Evolutionary conservation across 2,113 vertebrate genomes (phyloP).

Genomic region (Podilymbus podiceps): DNA sequence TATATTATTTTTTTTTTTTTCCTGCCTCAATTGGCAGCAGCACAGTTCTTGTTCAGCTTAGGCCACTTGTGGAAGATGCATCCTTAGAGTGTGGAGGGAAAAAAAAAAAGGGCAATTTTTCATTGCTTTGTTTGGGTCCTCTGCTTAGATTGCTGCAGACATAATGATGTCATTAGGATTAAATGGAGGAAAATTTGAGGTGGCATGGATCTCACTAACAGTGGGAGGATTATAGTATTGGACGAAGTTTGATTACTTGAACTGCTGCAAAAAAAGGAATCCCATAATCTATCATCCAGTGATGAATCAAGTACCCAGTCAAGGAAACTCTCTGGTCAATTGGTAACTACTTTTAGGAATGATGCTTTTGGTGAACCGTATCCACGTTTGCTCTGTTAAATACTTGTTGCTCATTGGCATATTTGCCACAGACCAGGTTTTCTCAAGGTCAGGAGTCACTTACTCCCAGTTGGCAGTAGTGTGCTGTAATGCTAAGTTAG

Average conservation of each 20-base stretch:
- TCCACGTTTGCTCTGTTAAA: not conserved
- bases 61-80: not conserved
- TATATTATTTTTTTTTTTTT: no score
- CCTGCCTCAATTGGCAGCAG: not conserved
- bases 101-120: not conserved
- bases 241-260: not conserved
- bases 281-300: fast-evolving
- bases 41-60: not conserved
- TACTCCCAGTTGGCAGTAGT: not conserved
- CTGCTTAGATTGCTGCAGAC: not conserved
- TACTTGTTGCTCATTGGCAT: not conserved
- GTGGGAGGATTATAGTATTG: not conserved
- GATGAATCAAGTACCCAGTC: not conserved
- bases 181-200: not conserved
- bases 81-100: not conserved
- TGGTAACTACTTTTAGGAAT: not conserved
- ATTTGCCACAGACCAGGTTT: not conserved
- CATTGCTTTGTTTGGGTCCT: not conserved
- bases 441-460: not conserved
- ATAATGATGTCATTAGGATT: not conserved
- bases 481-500: not conserved
- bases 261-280: not conserved
- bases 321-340: not conserved
- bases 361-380: not conserved
- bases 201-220: not conserved